phyloP scores from a whole-genome alignment of 2,888 invertebrate genomes.

The Palloptera scutellata region DNA sequence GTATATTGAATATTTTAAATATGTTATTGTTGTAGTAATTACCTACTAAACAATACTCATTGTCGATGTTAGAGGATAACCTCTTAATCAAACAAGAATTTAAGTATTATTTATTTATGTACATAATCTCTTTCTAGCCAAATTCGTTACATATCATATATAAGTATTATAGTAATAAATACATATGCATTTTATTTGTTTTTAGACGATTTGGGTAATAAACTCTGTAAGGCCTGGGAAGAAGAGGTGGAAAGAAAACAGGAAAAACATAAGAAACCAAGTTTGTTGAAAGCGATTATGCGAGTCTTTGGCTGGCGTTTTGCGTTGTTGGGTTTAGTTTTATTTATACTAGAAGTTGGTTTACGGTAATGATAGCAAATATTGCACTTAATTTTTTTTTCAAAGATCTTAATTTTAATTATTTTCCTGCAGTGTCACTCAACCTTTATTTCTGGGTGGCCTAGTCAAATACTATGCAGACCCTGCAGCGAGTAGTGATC shows the following conservation, averaged over 20 bases:
- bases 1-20: too few relatives aligned
- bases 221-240: constrained; percentile 69
- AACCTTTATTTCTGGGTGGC: constrained; percentile 72
- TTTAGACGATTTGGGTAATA: constrained; percentile 66
- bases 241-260: constrained; percentile 64
- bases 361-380: constrained; percentile 60
- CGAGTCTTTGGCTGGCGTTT: constrained; percentile 70
- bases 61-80: too few relatives aligned
- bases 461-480: constrained; percentile 69
- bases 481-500: constrained; percentile 36
- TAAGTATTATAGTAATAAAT: too few relatives aligned
- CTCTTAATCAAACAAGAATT: too few relatives aligned
- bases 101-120: too few relatives aligned
- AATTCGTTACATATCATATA: too few relatives aligned
- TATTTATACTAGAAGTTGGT: constrained; percentile 70
- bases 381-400: too few relatives aligned
- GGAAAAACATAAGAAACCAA: constrained; percentile 61
- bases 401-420: background rate
- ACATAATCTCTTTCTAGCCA: too few relatives aligned
- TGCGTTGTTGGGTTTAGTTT: constrained; percentile 68
- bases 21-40: too few relatives aligned
- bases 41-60: too few relatives aligned
- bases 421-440: constrained; percentile 67
- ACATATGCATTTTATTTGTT: too few relatives aligned
- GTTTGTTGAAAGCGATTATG: constrained; percentile 59